Base-by-base conservation (phyloP, 2,888 invertebrate genomes). In the Coelinius sp. region DNA sequence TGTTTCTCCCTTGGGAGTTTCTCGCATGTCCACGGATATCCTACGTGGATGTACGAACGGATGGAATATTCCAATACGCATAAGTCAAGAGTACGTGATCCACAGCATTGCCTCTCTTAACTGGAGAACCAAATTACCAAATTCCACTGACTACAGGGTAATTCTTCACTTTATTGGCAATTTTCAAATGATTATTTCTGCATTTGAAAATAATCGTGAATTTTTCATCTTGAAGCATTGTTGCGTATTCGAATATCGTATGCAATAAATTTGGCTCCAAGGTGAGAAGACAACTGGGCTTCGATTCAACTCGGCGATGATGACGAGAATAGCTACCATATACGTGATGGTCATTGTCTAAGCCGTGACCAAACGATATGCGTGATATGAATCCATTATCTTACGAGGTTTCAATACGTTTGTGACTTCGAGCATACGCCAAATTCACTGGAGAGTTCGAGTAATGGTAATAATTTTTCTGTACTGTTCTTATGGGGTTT, bases 41-140 rank as follows among this genome's bases (percentile, higher is more conserved):
- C 52, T 59, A 73, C 72, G 73, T 72, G 64, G 67, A 73, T 22
- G 53, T 68, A 63, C 70, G 63, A 53, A 63, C 71, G 59, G 46
- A 71, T 71, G 66, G 31, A 66, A 71, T 35, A 41, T 53, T 70
- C 70, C 71, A 68, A 75, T 70, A 78, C 79, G 75, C 77, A 81
- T 73, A 72, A 76, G 76, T 75, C 74, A 77, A 78, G 76, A 73
- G 78, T 82, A 83, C 83, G 83, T 83, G 83, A 83, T 81, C 73
- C 78, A 75, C 75, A 77, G 73, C 71, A 81, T 81, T 82, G 79
- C 56, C 77, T 77, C 73, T 77, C 76, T 73, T 75, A 72, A 66
- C 56, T 71, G 75, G 68, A 69, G 76, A 75, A 78, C 56, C 65
- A 65, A 70, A 63, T 41, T 41, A 22, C n/a, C 25, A 41, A 41